Conservation (phyloP, 2,113 vertebrate species). For the Sapayoa aenigma region DNA sequence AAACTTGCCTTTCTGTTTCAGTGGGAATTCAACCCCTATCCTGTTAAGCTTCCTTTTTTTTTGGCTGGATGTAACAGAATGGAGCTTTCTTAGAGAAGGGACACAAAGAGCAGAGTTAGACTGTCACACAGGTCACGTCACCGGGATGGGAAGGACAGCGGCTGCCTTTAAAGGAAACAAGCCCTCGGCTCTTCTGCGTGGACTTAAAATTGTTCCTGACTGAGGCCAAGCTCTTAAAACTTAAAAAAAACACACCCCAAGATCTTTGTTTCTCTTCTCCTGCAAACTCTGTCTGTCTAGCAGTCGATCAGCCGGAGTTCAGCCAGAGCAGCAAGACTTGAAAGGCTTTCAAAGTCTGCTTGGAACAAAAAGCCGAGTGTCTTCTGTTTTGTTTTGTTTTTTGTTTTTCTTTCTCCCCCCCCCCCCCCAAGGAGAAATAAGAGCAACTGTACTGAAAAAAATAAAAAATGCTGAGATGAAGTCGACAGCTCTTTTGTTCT, state of each 20-base stretch:
- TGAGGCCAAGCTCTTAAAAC: background rate
- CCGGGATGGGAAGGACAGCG: background rate
- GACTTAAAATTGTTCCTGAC: background rate
- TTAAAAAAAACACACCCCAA: background rate
- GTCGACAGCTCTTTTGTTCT: background rate
- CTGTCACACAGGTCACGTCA: background rate
- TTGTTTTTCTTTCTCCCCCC: too few species aligned
- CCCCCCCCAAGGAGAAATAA: background rate
- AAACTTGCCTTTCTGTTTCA: background rate
- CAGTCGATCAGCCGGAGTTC: background rate
- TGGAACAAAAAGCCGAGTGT: constrained; percentile 1
- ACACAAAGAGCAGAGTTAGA: background rate
- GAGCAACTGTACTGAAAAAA: background rate
- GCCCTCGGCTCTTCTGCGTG: background rate
- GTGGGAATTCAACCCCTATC: background rate
- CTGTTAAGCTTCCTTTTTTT: background rate
- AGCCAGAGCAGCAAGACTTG: background rate
- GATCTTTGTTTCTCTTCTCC: background rate
- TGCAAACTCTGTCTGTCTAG: background rate
- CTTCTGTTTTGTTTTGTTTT: background rate
- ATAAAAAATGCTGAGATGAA: background rate
- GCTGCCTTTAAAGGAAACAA: constrained; percentile 61
- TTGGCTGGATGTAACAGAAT: background rate
- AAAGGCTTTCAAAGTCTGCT: background rate
- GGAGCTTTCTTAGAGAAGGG: background rate